Conservation (phyloP, 2,888 invertebrate genomes). For the Macrophya annulata region DNA sequence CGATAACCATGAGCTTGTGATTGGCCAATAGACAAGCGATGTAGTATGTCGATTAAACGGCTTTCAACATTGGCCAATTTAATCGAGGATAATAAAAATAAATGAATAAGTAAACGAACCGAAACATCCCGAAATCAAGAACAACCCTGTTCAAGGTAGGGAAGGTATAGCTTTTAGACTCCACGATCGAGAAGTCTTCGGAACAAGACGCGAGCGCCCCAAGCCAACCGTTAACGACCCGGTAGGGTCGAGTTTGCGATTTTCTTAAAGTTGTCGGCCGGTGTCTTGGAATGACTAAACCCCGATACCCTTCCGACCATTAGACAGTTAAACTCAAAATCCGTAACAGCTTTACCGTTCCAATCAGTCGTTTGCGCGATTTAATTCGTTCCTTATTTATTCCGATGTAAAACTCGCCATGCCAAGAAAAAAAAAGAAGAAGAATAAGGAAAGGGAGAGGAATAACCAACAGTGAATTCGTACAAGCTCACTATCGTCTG, state of each 20-base stretch:
- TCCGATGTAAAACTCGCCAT: neutral
- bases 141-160: neutral
- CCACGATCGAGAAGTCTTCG: constrained; percentile 27
- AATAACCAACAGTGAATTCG: neutral
- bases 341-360: constrained; percentile 38
- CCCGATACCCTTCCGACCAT: constrained; percentile 32
- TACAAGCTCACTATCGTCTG: neutral
- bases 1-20: neutral
- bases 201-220: constrained; percentile 12
- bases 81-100: neutral
- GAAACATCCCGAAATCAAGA: constrained; percentile 26
- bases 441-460: neutral
- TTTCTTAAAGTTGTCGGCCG: neutral
- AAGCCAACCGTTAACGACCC: constrained; percentile 15
- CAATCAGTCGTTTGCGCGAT: constrained; percentile 37
- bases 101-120: constrained; percentile 33
- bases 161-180: neutral
- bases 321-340: constrained; percentile 23
- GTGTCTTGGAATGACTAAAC: constrained; percentile 43
- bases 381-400: constrained; percentile 19
- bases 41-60: neutral
- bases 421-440: neutral
- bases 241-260: constrained; percentile 36
- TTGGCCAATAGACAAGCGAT: neutral
- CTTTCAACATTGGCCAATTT: neutral